A percentile compares a stretch with the other conserved stretches of the same genome.
Conservation (phyloP, 1,140 invertebrate species). For the Dreissena polymorpha region DNA sequence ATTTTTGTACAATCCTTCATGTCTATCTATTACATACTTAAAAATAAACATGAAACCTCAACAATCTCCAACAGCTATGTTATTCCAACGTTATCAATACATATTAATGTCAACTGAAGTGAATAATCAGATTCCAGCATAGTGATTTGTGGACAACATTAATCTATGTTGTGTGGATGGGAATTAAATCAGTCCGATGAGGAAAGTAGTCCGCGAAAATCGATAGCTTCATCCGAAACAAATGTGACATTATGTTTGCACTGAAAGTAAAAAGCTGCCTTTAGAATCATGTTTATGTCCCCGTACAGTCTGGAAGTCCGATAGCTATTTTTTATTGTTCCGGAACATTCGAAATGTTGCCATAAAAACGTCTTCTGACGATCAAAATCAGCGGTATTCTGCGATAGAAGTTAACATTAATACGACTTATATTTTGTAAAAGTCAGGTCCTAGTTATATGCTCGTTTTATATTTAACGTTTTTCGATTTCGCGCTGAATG, state of each 20-base stretch:
- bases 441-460: not conserved
- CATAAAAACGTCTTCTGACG: not conserved
- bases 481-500: no score
- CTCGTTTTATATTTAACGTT: not conserved
- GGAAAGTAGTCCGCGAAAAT: constrained; percentile 42
- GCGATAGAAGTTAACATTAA: no score
- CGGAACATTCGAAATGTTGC: not conserved
- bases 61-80: not conserved
- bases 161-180: constrained; percentile 31
- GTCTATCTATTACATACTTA: no score
- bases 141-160: constrained; percentile 46
- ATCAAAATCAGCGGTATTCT: no score
- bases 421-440: no score
- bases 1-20: no score
- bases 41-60: no score
- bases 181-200: constrained; percentile 47
- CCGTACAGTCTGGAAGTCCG: not conserved
- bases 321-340: constrained; percentile 8
- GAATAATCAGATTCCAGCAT: constrained; percentile 39
- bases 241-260: constrained; percentile 41
- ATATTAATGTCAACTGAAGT: constrained; percentile 37
- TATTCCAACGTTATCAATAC: constrained; percentile 37
- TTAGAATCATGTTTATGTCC: constrained; percentile 42
- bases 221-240: constrained; percentile 28
- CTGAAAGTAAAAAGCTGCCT: constrained; percentile 27